Evolutionary conservation across 2,113 vertebrate species (phyloP), one percentile per base, ranked within the genome.

Genomic region (Ptychochromis oligacanthus): DNA sequence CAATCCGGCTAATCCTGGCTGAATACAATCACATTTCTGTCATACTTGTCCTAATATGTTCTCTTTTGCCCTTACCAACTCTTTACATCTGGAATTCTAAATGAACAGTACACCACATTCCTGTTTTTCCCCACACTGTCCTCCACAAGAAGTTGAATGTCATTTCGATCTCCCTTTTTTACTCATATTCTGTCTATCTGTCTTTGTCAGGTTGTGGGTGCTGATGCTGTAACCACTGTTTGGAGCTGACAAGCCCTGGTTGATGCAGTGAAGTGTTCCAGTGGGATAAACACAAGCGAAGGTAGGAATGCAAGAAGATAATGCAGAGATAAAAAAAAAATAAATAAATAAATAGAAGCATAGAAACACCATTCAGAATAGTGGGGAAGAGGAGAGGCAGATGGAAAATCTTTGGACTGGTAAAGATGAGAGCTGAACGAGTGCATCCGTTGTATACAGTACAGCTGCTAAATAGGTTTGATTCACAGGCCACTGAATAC

Each of bases 221-320:
- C 96, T 94, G 95, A 97, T 96, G 96, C 95, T 96, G 95, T 96
- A 96, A 95, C 92, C 84, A 83, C 13, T 59, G 89, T 91, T 10
- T 89, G 78, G 90, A 93, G 93, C 93, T 91, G 92, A 94, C 85
- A 92, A 93, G 94, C 91, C 93, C 93, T 90, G 91, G 94, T 96
- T 96, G 95, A 96, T 96, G 96, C 95, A 95, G 94, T 95, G 93
- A 96, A 95, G 92, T 92, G 95, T 91, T 95, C 90, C 87, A 80
- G 89, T 80, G 95, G 94, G 91, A 94, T 91, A 91, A 88, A 93
- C 85, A 84, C 88, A 93, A 95, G 93, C 77, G 91, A 95, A 95
- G 95, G 95, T 95, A 95, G 59, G 92, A 84, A 86, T 26, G 64
- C 77, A 55, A 56, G n/a, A 31, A 31, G 28, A 70, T 57, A 57